These are phyloP conservation scores for Motacilla tschutschensis DNA, from an alignment of 2,113 vertebrate species.

Conservation along the genomic window DNA sequence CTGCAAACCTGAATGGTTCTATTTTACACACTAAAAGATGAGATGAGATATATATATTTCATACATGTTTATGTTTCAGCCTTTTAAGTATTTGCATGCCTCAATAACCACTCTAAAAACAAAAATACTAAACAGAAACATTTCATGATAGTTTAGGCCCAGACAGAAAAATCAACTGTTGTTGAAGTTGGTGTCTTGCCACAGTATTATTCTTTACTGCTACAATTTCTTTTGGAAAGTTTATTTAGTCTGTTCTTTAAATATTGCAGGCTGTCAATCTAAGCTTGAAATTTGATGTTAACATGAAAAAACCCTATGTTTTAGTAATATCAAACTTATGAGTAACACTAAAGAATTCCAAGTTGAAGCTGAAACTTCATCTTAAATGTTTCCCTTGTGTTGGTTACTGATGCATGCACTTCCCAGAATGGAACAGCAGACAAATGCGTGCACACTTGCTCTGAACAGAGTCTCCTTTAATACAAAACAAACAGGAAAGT, in stretches of 20 bases:
- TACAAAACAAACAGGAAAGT: constrained; percentile 61
- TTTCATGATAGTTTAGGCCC: constrained; percentile 39
- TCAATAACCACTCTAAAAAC: constrained; percentile 43
- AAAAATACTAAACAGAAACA: constrained; percentile 49
- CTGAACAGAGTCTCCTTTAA: constrained; percentile 41
- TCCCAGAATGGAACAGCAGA: constrained; percentile 3
- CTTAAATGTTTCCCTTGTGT: constrained; percentile 14
- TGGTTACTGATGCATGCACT: not conserved
- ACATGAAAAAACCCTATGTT: constrained; percentile 5
- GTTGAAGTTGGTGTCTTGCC: constrained; percentile 63
- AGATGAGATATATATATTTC: constrained; percentile 42
- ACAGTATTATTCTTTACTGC: constrained; percentile 56
- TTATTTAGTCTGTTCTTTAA: constrained; percentile 64
- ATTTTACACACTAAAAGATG: constrained; percentile 28
- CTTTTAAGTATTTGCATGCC: constrained; percentile 48
- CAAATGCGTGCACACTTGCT: not conserved
- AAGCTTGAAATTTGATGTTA: constrained; percentile 50
- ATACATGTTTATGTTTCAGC: constrained; percentile 21
- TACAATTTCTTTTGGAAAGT: constrained; percentile 52
- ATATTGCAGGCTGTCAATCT: constrained; percentile 56
- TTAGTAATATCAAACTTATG: constrained; percentile 45
- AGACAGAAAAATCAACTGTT: constrained; percentile 58
- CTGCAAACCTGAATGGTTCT: constrained; percentile 41
- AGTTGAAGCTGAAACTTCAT: constrained; percentile 25
- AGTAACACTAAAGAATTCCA: constrained; percentile 42